Evolutionary conservation across 2,113 vertebrate species (phyloP).

Genomic region (Podocnemis expansa): DNA sequence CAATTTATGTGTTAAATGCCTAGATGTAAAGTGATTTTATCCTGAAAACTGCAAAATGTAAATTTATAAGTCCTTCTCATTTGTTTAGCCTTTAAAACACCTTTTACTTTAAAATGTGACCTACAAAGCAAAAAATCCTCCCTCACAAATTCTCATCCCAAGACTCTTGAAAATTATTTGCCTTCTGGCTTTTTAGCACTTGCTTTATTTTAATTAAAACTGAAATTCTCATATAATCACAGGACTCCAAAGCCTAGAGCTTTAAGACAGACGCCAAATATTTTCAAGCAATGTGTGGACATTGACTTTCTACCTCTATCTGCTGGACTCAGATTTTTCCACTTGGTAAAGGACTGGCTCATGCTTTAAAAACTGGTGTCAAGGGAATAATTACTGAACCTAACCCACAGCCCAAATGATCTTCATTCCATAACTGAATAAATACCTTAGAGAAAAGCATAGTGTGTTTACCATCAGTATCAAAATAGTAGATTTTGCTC

Average conservation of each 20-base stretch:
- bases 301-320: neutral
- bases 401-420: neutral
- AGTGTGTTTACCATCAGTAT: neutral
- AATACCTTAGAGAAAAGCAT: neutral
- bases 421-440: slow-evolving; percentile 16
- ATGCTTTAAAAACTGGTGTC: slow-evolving; percentile 11
- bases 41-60: neutral
- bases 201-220: neutral
- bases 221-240: neutral
- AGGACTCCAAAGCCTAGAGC: neutral
- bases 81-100: neutral
- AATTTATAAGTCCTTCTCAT: neutral
- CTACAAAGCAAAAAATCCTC: neutral
- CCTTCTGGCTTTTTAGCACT: neutral
- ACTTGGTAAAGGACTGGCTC: neutral
- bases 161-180: neutral
- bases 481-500: neutral
- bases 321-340: neutral
- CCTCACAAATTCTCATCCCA: neutral
- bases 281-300: neutral
- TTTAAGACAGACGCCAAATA: neutral
- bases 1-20: neutral
- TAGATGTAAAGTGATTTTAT: neutral
- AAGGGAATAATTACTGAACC: neutral
- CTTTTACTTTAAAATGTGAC: neutral